Percentiles rank a stretch among this genome's conserved stretches.
Evolutionary conservation across 2,113 vertebrate genomes (phyloP).

Genomic region (Phainopepla nitens): DNA sequence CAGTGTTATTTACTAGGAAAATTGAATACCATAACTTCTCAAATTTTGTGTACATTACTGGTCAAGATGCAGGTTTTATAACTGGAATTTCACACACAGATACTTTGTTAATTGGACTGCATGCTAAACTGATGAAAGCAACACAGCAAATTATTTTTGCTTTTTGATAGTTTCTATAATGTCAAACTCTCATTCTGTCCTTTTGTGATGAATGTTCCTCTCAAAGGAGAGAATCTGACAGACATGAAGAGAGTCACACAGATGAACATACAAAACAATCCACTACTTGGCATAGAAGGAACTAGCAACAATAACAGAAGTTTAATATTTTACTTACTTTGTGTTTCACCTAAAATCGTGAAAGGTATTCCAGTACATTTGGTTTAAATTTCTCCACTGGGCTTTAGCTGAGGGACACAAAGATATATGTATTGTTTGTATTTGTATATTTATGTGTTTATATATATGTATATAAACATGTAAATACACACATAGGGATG

Average conservation of each 20-base stretch:
- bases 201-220: neutral
- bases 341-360: neutral
- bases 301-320: neutral
- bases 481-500: no score
- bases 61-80: slow-evolving; percentile 7
- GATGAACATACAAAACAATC: neutral
- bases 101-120: neutral
- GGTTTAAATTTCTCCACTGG: neutral
- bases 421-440: neutral
- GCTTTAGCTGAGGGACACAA: neutral
- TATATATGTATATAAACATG: no score
- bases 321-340: neutral
- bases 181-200: neutral
- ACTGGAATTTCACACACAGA: neutral
- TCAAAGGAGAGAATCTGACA: neutral
- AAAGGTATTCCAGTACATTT: neutral
- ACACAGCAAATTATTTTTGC: neutral
- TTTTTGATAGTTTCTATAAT: neutral
- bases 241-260: neutral
- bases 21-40: neutral
- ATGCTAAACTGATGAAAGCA: neutral
- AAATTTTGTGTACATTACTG: neutral
- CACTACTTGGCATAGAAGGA: neutral
- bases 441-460: neutral
- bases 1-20: slow-evolving; percentile 20